phyloP scores from a whole-genome alignment of 2,113 vertebrate species.

The Barnardius zonarius region DNA sequence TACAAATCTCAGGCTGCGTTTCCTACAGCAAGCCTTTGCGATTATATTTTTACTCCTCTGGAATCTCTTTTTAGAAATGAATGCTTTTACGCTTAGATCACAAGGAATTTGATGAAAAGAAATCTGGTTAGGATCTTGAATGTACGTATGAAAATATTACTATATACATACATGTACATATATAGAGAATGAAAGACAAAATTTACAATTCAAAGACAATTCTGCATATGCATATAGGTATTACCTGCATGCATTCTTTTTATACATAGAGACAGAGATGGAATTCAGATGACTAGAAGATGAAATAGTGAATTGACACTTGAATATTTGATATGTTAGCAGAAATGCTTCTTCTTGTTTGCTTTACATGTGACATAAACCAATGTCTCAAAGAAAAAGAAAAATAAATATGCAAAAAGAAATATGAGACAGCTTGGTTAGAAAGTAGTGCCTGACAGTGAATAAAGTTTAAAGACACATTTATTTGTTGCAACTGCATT shows the following conservation, averaged over 20 bases:
- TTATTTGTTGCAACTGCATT: not conserved
- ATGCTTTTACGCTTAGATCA: not conserved
- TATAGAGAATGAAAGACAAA: not conserved
- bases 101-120: not conserved
- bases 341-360: not conserved
- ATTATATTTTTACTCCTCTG: not conserved
- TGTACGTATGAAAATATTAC: not conserved
- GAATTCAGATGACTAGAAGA: not conserved
- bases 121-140: not conserved
- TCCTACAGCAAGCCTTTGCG: not conserved
- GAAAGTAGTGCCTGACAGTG: not conserved
- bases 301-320: not conserved
- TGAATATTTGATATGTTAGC: not conserved
- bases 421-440: not conserved
- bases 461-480: not conserved
- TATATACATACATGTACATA: not conserved
- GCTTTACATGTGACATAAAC: not conserved
- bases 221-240: not conserved
- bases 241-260: not conserved
- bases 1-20: not conserved
- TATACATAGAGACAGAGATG: not conserved
- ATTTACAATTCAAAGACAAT: not conserved
- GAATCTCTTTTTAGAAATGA: not conserved
- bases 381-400: not conserved
- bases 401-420: not conserved